Evolutionary conservation across 1,140 invertebrate species (phyloP), one percentile per base, ranked within the genome.

Genomic region (Drosophila pectinifera): DNA sequence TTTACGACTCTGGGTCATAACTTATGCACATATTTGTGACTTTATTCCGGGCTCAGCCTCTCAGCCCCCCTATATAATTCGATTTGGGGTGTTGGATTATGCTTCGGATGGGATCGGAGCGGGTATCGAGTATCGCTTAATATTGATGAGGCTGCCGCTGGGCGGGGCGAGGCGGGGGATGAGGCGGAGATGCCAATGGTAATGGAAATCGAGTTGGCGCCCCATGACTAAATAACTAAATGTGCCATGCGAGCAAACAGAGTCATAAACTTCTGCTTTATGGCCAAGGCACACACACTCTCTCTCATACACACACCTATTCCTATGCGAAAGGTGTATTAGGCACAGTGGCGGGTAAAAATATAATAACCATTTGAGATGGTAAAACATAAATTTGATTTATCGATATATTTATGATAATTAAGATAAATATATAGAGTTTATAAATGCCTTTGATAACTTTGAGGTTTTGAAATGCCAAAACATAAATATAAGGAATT

Each of bases 251-350:
- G 70, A 88, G 75, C 83, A 89, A 86, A 88, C 83, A 88, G 67
- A 88, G 83, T 88, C 83, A 88, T 88, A 88, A 88, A 88, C 83
- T 88, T 88, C 56, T 79, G 67, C 58, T 88, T 89, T 88, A 89
- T 88, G 84, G 59, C 84, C 63, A 63, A 38, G 42, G 24, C 42
- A 68, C 38, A 56, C 56, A 46, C 61, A 18, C 43, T 39, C 31
- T 45, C 10, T 16, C n/a, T 22, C 13, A 34, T 13, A 20, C 26
- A 53, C 49, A 36, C 31, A 74, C 69, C 56, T 61, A 38, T 58
- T n/a, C 22, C 31, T 53, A 36, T n/a, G 31, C 13, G 8, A 22
- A 38, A 69, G 31, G 64, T 48, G 54, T 65, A 57, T 49, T 0
- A 5, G 8, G 5, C 8, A 68, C 64, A 68, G 61, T 22, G 7